Evolutionary conservation across 1,140 invertebrate species (phyloP), one percentile per base, ranked within the genome.

Genomic region (Drosophila guanche): DNA sequence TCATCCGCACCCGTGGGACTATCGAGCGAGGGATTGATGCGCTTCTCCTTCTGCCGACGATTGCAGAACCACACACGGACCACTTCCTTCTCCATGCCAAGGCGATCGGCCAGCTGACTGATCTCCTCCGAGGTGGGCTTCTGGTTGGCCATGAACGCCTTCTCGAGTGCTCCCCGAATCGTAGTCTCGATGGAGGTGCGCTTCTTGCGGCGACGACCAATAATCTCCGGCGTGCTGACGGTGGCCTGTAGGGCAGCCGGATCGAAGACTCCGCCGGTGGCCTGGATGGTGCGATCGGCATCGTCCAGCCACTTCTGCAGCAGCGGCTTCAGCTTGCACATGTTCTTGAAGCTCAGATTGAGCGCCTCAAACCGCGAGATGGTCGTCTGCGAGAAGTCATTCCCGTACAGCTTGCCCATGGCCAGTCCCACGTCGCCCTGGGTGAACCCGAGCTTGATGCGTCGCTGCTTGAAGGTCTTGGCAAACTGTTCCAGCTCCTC

Each of bases 301-400:
- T 99, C 98, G 86, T 98, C 96, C 40, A 99, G 92, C 98, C 98
- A 99, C 92, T 99, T 99, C 90, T 99, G 97, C 10, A 99, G 94
- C 45, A 99, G 92, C 2, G 98, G 98, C 92, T 99, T 99, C 84
- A 99, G 92, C 91, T 99, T 99, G 93, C 98, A 99, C 98, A 99
- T 99, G 91, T 99, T 99, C 92, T 99, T 99, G 92, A 99, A 99
- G 72, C 98, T 99, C 37, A 99, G 93, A 92, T 99, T 99, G 40
- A 99, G 93, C 1, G 98, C 98, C 92, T 99, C 98, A 92, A 99
- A 99, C 89, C 98, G 94, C 14, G 98, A 99, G 74, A 99, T 99
- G 37, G 98, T 99, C 22, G 98, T 99, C 93, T 99, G 98, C 10
- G 98, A 99, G 92, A 99, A 99, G 91, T 99, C 98, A 91, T 99